phyloP scores from a whole-genome alignment of 2,888 invertebrate genomes.

The Ophion ellenae region DNA sequence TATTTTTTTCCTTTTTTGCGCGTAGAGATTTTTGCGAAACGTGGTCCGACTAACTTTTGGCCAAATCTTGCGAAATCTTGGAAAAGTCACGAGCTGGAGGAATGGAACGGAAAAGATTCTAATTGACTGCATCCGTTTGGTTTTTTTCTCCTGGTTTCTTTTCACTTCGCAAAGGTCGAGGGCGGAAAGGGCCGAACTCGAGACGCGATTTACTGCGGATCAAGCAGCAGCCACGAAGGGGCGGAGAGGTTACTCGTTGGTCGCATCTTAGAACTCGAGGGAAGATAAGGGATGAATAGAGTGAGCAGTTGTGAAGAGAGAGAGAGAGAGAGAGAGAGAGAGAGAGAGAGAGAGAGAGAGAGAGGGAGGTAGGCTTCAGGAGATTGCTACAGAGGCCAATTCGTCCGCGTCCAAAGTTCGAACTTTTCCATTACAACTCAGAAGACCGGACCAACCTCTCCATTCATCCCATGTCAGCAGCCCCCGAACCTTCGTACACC shows the following conservation, averaged over 20 bases:
- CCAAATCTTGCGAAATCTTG: conserved; percentile 52
- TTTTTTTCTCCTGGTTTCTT: conserved; percentile 6
- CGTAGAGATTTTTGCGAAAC: background rate
- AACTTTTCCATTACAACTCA: conserved; percentile 63
- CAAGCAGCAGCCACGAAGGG: conserved; percentile 1
- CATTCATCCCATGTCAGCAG: conserved; percentile 2
- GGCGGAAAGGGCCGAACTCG: conserved; percentile 33
- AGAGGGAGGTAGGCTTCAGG: conserved; percentile 12
- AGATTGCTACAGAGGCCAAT: background rate
- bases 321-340: conserved; percentile 45
- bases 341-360: conserved; percentile 19
- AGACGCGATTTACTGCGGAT: conserved; percentile 50
- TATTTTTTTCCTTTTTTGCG: background rate
- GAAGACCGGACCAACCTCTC: conserved; percentile 50
- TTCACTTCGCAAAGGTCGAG: conserved; percentile 32
- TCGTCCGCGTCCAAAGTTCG: conserved; percentile 7
- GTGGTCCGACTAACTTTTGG: conserved; percentile 25
- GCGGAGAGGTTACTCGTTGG: conserved; percentile 48
- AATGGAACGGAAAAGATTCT: background rate
- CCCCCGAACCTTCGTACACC: background rate
- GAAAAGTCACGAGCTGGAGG: background rate
- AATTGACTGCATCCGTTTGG: conserved; percentile 10
- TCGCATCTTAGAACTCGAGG: conserved; percentile 38
- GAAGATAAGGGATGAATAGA: conserved; percentile 45
- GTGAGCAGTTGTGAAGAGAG: background rate